Base-by-base conservation (phyloP, 2,797 vertebrate species). In the Chaetodon trifasciatus region DNA sequence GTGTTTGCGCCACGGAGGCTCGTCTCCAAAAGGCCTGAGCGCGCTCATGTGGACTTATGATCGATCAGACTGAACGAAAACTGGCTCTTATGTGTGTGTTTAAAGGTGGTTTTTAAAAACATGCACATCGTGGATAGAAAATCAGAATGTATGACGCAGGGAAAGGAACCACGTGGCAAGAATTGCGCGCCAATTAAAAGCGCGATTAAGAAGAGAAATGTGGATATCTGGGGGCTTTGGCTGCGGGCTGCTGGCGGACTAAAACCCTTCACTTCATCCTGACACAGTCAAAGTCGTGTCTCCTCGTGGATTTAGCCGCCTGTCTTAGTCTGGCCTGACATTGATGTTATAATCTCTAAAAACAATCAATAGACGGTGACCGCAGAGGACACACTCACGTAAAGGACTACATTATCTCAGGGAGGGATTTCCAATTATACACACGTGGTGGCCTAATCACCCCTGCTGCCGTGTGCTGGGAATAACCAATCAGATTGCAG, bases 321-420 rank as follows among this genome's bases (percentile, higher is more conserved):
- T 74, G 77, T 47, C 69, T 78, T 63, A 57, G 66, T 75, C 58
- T 82, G 82, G 60, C 50, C 19, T 92, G 92, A 91, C 90, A 87
- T 88, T 92, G 92, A 93, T 81, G 92, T 91, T 91, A 78, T 91
- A 93, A 94, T 94, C 92, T 91, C 82, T 88, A 75, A 88, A 86
- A 89, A 81, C 62, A 85, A 94, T 94, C 92, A n/a, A 94, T 93
- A 79, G 67, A 49, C 91, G 86, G 90, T 90, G 90, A 89, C 84
- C 87, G 89, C 88, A 82, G 65, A 93, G 91, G 90, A 91, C 91
- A 73, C 81, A 42, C 85, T 4, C 5, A 88, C 74, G 78, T 60
- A 82, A 86, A 79, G 70, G 85, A 90, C 90, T 89, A 86, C 85
- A 88, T 92, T 91, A 92, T 92, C 89, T 90, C 86, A 7, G 24